These are phyloP conservation scores for Eulemur rufifrons DNA, from an alignment of 2,113 vertebrate species.

Conservation along the genomic window DNA sequence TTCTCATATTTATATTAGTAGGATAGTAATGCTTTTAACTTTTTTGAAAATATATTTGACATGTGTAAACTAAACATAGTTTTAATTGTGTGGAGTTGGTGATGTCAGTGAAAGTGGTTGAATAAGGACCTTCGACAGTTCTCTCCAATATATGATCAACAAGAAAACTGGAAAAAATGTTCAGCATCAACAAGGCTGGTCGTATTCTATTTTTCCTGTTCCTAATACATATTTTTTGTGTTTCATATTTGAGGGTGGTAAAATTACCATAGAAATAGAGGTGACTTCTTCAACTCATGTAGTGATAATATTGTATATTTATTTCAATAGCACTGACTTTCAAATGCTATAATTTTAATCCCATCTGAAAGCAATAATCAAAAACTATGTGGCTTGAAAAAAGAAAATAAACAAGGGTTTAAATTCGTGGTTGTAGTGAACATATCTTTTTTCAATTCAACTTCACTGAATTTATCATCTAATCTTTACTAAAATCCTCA, in stretches of 20 bases:
- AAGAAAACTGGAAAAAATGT: background rate
- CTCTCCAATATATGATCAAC: background rate
- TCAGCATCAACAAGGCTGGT: background rate
- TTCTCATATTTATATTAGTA: background rate
- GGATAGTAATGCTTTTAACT: background rate
- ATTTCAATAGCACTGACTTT: slow-evolving; percentile 13
- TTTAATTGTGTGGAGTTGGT: background rate
- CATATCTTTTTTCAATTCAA: background rate
- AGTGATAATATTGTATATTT: slow-evolving; percentile 42
- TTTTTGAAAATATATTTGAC: background rate
- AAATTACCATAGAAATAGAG: background rate
- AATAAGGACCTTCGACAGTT: background rate
- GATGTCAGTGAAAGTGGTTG: background rate
- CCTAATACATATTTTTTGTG: background rate
- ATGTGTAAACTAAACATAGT: background rate
- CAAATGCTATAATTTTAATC: slow-evolving; percentile 48
- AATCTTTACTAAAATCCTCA: slow-evolving; percentile 60
- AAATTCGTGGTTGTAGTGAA: background rate
- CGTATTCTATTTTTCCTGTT: background rate
- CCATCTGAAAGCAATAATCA: slow-evolving; percentile 19
- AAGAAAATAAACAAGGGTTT: background rate
- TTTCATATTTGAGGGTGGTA: background rate
- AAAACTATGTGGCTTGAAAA: background rate
- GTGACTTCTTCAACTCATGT: background rate
- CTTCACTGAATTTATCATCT: slow-evolving; percentile 10